These are phyloP conservation scores for Lithodes maja DNA, from an alignment of 2,888 invertebrate species.

Conservation along the genomic window DNA sequence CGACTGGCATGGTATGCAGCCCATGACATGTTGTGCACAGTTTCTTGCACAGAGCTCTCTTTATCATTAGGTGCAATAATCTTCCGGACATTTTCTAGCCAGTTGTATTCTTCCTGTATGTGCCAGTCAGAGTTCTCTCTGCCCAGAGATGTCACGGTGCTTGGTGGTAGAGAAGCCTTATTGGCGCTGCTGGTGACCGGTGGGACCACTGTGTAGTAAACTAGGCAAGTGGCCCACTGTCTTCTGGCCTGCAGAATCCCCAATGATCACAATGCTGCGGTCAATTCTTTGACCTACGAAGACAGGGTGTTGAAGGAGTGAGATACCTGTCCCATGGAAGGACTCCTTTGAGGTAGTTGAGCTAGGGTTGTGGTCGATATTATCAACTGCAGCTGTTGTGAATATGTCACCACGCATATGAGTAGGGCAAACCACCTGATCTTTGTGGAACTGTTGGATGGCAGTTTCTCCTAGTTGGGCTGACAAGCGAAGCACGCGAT, in stretches of 20 bases:
- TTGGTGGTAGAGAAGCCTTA: not conserved
- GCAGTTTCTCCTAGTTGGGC: not conserved
- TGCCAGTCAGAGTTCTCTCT: not conserved
- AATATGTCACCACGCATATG: not conserved
- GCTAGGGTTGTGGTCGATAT: conserved; percentile 57
- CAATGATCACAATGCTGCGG: conserved; percentile 7
- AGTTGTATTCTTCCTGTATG: not conserved
- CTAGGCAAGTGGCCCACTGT: conserved; percentile 1
- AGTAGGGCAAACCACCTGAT: conserved; percentile 21
- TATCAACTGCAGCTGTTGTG: conserved; percentile 43
- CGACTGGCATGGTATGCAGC: no score
- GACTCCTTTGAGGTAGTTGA: conserved; percentile 45
- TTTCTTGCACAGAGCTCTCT: no score
- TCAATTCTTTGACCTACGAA: not conserved
- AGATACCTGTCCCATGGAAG: conserved; percentile 35
- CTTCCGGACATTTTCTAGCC: not conserved
- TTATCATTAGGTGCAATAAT: no score
- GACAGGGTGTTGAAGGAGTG: conserved; percentile 18
- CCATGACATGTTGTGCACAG: no score
- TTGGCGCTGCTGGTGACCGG: not conserved
- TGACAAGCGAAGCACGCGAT: not conserved
- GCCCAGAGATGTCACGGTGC: not conserved
- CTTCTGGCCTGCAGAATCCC: not conserved
- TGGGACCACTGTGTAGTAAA: conserved; percentile 11
- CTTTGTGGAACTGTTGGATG: not conserved